Evolutionary conservation across 2,797 vertebrate species (phyloP).

Genomic region (Pempheris klunzingeri): DNA sequence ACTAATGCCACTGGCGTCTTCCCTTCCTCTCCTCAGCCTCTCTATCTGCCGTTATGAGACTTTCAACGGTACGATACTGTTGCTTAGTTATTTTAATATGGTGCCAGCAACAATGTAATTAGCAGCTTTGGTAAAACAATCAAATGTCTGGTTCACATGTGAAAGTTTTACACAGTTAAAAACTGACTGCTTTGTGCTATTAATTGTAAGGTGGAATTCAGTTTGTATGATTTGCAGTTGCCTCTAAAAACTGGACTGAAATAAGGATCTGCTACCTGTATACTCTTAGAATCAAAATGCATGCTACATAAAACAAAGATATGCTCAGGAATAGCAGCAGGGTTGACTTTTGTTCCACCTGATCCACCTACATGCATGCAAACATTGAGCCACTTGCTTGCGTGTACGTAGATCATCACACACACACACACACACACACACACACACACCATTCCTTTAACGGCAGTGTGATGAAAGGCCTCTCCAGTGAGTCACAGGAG

Average conservation of each 20-base stretch:
- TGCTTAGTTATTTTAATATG: slow-evolving; percentile 4
- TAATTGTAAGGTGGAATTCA: not conserved
- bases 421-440: slow-evolving; percentile 24
- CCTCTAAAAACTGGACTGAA: not conserved
- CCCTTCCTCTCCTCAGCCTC: not conserved
- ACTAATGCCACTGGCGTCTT: slow-evolving; percentile 27
- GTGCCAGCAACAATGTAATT: not conserved
- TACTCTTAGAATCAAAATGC: not conserved
- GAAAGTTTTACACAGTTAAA: not conserved
- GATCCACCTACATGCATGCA: slow-evolving; percentile 32
- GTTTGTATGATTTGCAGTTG: not conserved
- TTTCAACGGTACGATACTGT: not conserved
- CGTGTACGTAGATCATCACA: slow-evolving; percentile 43
- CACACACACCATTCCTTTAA: slow-evolving; percentile 64
- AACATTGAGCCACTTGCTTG: slow-evolving; percentile 27
- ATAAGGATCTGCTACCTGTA: not conserved
- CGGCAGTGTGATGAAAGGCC: slow-evolving; percentile 77
- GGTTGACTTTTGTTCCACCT: slow-evolving; percentile 18
- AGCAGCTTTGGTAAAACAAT: not conserved
- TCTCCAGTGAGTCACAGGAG: slow-evolving; percentile 72
- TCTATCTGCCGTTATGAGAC: slow-evolving; percentile 8
- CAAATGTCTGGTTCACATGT: not conserved
- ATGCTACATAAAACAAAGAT: not conserved
- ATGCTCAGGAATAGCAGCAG: not conserved
- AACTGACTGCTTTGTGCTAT: not conserved